These are phyloP conservation scores for Seira musarum DNA, from an alignment of 2,888 invertebrate genomes.

Conservation along the genomic window DNA sequence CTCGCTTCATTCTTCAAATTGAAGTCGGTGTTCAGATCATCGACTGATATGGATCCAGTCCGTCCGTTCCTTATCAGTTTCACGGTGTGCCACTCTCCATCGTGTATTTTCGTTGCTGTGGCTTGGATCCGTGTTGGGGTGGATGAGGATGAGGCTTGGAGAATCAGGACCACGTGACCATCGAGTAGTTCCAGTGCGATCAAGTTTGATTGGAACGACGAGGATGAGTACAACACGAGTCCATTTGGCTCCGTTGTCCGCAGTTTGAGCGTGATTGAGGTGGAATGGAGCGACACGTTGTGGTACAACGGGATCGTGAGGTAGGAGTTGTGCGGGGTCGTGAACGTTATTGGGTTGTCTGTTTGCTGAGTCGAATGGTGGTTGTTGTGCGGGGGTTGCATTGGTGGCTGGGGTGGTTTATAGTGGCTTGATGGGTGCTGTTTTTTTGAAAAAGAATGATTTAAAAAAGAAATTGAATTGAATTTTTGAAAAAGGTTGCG, in stretches of 20 bases:
- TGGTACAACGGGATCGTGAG: constrained; percentile 80
- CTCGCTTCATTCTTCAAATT: constrained; percentile 88
- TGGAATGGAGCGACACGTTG: constrained; percentile 31
- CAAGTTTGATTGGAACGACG: constrained; percentile 83
- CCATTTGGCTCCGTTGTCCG: constrained; percentile 96
- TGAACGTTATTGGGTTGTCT: constrained; percentile 50
- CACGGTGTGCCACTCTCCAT: constrained; percentile 94
- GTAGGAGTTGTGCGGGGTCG: constrained; percentile 69
- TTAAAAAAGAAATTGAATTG: too few species aligned
- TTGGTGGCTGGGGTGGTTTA: not conserved
- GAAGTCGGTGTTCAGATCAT: constrained; percentile 90
- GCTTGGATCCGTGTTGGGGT: constrained; percentile 80
- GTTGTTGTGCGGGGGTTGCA: not conserved
- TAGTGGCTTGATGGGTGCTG: too few species aligned
- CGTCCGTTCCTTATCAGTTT: constrained; percentile 86
- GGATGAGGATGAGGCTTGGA: not conserved
- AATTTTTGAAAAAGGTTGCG: too few species aligned
- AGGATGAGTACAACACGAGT: constrained; percentile 92
- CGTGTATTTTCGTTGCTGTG: constrained; percentile 83
- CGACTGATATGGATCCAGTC: constrained; percentile 90
- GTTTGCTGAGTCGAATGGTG: not conserved
- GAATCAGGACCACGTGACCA: constrained; percentile 92
- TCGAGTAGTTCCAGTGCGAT: constrained; percentile 95
- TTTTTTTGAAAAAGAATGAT: too few species aligned
- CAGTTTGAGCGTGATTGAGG: constrained; percentile 92